Evolutionary conservation across 2,888 invertebrate genomes (phyloP).

Genomic region (Pseudeuparius sepicola): DNA sequence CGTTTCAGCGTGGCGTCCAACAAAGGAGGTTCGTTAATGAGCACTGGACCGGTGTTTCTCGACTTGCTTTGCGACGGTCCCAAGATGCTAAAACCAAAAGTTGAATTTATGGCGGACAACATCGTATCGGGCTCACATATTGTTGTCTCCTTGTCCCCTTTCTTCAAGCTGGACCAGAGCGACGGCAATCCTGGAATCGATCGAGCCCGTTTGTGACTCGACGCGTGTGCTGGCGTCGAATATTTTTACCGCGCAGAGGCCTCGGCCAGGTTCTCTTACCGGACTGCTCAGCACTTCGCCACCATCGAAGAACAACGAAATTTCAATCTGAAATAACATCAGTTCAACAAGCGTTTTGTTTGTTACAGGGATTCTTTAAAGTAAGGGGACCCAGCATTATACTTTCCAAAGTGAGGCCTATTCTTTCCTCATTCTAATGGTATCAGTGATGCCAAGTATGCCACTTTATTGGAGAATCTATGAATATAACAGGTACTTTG

Average conservation of each 20-base stretch:
- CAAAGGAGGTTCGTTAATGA: constrained; percentile 60
- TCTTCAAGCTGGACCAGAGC: constrained; percentile 62
- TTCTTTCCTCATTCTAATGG: too few relatives aligned
- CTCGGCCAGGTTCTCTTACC: constrained; percentile 60
- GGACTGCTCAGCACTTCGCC: constrained; percentile 68
- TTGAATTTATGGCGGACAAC: not conserved
- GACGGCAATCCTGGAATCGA: too few relatives aligned
- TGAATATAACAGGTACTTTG: too few relatives aligned
- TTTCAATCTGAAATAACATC: constrained; percentile 43
- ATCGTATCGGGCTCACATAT: constrained; percentile 41
- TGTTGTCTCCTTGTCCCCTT: constrained; percentile 57
- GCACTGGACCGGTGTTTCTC: constrained; percentile 43
- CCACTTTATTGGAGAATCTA: too few relatives aligned
- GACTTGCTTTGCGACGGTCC: constrained; percentile 48
- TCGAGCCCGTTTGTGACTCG: too few relatives aligned
- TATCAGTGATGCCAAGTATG: too few relatives aligned
- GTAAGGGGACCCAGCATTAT: too few relatives aligned
- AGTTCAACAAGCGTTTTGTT: too few relatives aligned
- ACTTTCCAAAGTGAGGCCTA: too few relatives aligned
- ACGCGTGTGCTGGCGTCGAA: too few relatives aligned
- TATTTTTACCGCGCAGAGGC: constrained; percentile 58
- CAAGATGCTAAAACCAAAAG: constrained; percentile 54
- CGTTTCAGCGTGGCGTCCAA: constrained; percentile 58
- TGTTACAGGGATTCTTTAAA: too few relatives aligned
- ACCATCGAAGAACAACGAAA: constrained; percentile 62